These are phyloP conservation scores for Drosophila murphyi DNA, from an alignment of 1,140 invertebrate genomes.

Conservation along the genomic window DNA sequence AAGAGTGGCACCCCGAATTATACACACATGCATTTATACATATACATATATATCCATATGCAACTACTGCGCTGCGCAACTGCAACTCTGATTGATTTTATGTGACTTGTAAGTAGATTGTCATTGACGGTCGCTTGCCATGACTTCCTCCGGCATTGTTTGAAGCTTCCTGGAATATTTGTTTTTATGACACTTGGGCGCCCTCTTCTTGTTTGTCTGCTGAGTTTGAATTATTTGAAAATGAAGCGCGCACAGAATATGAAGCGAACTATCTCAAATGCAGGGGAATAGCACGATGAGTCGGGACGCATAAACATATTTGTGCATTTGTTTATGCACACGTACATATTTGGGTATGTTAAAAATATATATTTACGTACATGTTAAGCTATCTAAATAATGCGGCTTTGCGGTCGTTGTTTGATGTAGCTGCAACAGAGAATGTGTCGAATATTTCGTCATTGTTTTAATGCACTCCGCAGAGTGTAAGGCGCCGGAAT, in stretches of 20 bases:
- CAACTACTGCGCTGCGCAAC: conserved; percentile 25
- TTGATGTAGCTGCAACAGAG: conserved; percentile 37
- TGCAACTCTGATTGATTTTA: conserved; percentile 61
- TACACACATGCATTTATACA: conserved; percentile 5
- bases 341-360: background rate
- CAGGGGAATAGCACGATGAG: conserved; percentile 2
- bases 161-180: conserved; percentile 35
- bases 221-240: conserved; percentile 63
- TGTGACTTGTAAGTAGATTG: conserved; percentile 43
- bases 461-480: conserved; percentile 33
- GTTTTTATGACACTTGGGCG: conserved; percentile 54
- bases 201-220: conserved; percentile 32
- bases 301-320: too few species aligned
- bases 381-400: conserved; percentile 19
- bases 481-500: conserved; percentile 42
- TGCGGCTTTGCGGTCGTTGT: conserved; percentile 12
- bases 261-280: conserved; percentile 37
- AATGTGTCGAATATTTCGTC: conserved; percentile 33
- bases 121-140: conserved; percentile 22
- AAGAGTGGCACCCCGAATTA: conserved; percentile 18
- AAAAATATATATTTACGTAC: background rate
- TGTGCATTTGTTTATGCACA: conserved; percentile 13
- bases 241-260: conserved; percentile 57
- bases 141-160: background rate
- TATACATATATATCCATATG: background rate